Evolutionary conservation across 2,797 vertebrate species (phyloP).

Genomic region (Selene dorsalis): DNA sequence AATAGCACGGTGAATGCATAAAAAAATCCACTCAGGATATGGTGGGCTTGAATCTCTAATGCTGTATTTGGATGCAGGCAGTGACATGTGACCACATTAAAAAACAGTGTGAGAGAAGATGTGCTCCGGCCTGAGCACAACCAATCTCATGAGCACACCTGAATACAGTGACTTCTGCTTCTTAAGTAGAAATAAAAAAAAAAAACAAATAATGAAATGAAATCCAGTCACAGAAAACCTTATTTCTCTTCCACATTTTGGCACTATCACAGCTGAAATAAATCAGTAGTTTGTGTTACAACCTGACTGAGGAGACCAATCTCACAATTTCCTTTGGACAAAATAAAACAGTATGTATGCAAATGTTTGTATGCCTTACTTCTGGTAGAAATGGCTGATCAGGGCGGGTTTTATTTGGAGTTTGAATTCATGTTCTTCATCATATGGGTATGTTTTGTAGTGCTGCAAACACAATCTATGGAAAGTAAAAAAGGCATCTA

Average conservation of each 20-base stretch:
- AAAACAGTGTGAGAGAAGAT: neutral
- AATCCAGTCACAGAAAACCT: neutral
- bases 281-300: neutral
- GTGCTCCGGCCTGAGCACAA: neutral
- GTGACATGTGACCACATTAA: neutral
- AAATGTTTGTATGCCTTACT: conserved; percentile 78
- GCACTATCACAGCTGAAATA: neutral
- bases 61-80: neutral
- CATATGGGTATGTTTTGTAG: conserved; percentile 89
- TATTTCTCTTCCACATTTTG: neutral
- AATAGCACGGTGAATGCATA: neutral
- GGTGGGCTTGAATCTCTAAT: neutral
- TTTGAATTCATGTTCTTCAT: conserved; percentile 92
- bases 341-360: neutral
- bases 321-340: neutral
- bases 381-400: conserved; percentile 91
- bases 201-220: neutral
- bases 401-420: conserved; percentile 89
- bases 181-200: neutral
- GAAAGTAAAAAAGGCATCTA: neutral
- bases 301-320: conserved; percentile 5
- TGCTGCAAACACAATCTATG: conserved; percentile 92
- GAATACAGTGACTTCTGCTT: neutral
- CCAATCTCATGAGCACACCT: neutral
- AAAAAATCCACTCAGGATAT: neutral